A percentile compares a stretch with the other conserved stretches of the same genome.
These are phyloP conservation scores for Albula goreensis DNA, from an alignment of 2,113 vertebrate genomes.

Conservation along the genomic window DNA sequence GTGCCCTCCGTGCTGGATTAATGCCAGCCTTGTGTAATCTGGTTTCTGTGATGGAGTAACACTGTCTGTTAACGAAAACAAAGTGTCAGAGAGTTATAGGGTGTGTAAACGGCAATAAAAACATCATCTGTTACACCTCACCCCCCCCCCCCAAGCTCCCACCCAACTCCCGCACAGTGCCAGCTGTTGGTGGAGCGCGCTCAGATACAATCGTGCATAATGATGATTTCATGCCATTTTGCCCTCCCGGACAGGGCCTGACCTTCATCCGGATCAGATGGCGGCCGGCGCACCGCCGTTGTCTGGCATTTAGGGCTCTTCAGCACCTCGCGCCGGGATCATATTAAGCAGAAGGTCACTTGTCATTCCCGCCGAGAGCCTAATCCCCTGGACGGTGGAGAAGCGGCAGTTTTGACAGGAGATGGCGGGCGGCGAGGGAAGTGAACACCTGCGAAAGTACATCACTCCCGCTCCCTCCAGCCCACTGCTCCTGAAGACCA, in stretches of 20 bases:
- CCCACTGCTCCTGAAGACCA: neutral
- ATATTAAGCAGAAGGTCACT: conserved; percentile 66
- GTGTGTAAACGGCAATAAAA: conserved; percentile 53
- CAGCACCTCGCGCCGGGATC: conserved; percentile 53
- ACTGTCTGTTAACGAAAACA: conserved; percentile 31
- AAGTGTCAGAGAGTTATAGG: conserved; percentile 45
- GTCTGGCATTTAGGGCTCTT: conserved; percentile 68
- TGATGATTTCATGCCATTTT: conserved; percentile 57
- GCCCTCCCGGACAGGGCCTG: conserved; percentile 59
- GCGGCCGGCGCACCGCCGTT: conserved; percentile 50
- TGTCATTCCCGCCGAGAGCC: conserved; percentile 61
- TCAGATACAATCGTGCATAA: conserved; percentile 49
- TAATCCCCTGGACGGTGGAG: conserved; percentile 63
- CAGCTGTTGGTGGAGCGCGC: conserved; percentile 49
- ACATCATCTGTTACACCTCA: conserved; percentile 46
- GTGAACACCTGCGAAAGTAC: neutral
- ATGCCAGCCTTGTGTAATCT: conserved; percentile 38
- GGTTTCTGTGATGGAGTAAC: conserved; percentile 31
- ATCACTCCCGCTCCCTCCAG: neutral
- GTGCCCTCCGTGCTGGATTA: conserved; percentile 20
- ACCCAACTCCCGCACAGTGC: conserved; percentile 31
- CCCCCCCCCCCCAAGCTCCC: conserved; percentile 18
- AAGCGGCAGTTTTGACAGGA: conserved; percentile 19
- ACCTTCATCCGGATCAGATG: conserved; percentile 73
- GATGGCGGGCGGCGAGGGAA: neutral